These are phyloP conservation scores for Anoncus sp. DNA, from an alignment of 2,888 invertebrate genomes.

Conservation along the genomic window DNA sequence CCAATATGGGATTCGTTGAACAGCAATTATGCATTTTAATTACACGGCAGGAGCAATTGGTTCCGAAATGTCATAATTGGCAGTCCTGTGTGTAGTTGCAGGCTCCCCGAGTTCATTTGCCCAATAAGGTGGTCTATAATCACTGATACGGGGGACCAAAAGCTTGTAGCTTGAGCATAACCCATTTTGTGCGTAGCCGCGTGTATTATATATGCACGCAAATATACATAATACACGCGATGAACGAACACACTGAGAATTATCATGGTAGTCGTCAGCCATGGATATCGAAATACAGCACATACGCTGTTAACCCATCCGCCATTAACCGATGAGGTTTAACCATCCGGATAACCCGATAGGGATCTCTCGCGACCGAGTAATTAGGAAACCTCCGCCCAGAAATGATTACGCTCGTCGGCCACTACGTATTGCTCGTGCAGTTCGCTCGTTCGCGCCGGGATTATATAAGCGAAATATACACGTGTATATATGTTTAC, in stretches of 20 bases:
- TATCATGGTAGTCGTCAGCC: conserved; percentile 16
- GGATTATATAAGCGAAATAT: conserved; percentile 48
- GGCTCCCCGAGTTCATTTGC: background rate
- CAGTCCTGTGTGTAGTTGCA: background rate
- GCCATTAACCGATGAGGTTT: conserved; percentile 66
- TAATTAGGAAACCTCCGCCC: conserved; percentile 69
- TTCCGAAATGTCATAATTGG: too few relatives aligned
- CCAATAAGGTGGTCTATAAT: background rate
- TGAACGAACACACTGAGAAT: background rate
- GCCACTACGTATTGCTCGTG: conserved; percentile 39
- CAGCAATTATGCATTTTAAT: too few relatives aligned
- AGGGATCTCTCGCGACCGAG: conserved; percentile 69
- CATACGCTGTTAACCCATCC: conserved; percentile 30
- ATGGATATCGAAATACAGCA: conserved; percentile 18
- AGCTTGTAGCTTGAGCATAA: too few relatives aligned
- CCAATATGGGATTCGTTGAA: too few relatives aligned
- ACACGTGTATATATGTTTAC: conserved; percentile 23
- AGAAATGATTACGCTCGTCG: conserved; percentile 70
- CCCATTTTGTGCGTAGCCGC: too few relatives aligned
- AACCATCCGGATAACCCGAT: conserved; percentile 69
- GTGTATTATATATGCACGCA: too few relatives aligned
- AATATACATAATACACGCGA: background rate
- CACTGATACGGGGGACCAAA: too few relatives aligned
- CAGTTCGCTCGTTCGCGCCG: conserved; percentile 44
- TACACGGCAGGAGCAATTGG: background rate